Evolutionary conservation across 2,888 invertebrate species (phyloP).

Genomic region (Protodeltote pygarga): DNA sequence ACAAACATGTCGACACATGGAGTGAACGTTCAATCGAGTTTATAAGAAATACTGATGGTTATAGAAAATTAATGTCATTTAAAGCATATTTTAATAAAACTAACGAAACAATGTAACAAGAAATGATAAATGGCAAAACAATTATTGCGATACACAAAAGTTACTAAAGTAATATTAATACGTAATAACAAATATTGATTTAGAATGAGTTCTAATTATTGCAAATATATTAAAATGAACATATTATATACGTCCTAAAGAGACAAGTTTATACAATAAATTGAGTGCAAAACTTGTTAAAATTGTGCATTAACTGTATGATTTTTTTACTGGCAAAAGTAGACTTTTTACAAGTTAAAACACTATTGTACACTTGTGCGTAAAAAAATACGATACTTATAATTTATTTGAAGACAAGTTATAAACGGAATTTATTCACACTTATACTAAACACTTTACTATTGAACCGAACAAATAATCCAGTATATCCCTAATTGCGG

Average conservation of each 20-base stretch:
- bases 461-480: slow-evolving; percentile 7
- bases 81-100: slow-evolving; percentile 80
- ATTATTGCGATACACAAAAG: slow-evolving; percentile 54
- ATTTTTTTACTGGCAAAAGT: slow-evolving; percentile 24
- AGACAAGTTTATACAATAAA: slow-evolving; percentile 18
- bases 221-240: slow-evolving; percentile 23
- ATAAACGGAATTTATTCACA: slow-evolving; percentile 4
- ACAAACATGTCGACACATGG: slow-evolving; percentile 66
- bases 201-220: slow-evolving; percentile 17
- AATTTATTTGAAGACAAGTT: slow-evolving; percentile 17
- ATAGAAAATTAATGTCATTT: slow-evolving; percentile 75
- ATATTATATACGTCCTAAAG: slow-evolving; percentile 12
- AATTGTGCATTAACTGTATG: slow-evolving; percentile 37
- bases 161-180: slow-evolving; percentile 40
- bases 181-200: slow-evolving; percentile 36
- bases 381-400: slow-evolving; percentile 17
- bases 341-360: slow-evolving; percentile 10
- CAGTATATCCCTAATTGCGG: neutral
- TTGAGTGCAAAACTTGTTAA: slow-evolving; percentile 35
- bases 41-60: slow-evolving; percentile 79
- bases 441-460: slow-evolving; percentile 7
- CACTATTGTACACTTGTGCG: slow-evolving; percentile 43
- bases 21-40: slow-evolving; percentile 58
- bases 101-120: slow-evolving; percentile 78
- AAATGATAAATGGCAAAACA: slow-evolving; percentile 72